Percentiles rank a stretch among this genome's conserved stretches.
These are phyloP conservation scores for Pyrocephalus nanus DNA, from an alignment of 2,797 vertebrate species.

Conservation along the genomic window DNA sequence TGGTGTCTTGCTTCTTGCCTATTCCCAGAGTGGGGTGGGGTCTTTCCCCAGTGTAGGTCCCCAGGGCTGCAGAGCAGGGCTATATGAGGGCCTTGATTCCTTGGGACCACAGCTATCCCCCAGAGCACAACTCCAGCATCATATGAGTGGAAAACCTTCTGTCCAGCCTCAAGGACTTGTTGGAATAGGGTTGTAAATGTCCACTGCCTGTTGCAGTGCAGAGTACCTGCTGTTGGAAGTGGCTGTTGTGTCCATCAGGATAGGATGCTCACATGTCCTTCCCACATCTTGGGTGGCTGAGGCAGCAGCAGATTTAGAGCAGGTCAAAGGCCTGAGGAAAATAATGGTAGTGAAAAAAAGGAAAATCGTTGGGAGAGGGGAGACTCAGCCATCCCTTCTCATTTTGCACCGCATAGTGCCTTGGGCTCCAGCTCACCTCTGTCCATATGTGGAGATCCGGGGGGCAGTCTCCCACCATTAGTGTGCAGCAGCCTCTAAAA, in stretches of 20 bases:
- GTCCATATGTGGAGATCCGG: not conserved
- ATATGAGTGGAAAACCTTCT: not conserved
- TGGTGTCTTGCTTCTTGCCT: not conserved
- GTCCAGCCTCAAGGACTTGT: not conserved
- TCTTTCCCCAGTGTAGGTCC: not conserved
- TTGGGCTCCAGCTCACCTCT: not conserved
- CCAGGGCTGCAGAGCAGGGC: not conserved
- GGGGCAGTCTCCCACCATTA: not conserved
- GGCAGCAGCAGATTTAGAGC: not conserved
- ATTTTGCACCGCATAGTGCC: not conserved
- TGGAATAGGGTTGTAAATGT: not conserved
- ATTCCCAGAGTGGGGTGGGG: not conserved
- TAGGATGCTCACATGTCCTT: not conserved
- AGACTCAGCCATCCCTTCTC: not conserved
- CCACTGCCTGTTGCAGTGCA: not conserved
- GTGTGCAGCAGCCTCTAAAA: not conserved
- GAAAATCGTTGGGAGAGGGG: not conserved
- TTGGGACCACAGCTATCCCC: rapidly evolving
- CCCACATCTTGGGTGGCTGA: not conserved
- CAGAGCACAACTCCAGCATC: not conserved
- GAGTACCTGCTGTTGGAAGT: not conserved
- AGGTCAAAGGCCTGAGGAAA: not conserved
- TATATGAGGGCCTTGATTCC: not conserved
- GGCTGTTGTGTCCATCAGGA: not conserved
- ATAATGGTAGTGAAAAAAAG: not conserved